Evolutionary conservation across 2,797 vertebrate species (phyloP).

Genomic region (Chelidonichthys spinosus): DNA sequence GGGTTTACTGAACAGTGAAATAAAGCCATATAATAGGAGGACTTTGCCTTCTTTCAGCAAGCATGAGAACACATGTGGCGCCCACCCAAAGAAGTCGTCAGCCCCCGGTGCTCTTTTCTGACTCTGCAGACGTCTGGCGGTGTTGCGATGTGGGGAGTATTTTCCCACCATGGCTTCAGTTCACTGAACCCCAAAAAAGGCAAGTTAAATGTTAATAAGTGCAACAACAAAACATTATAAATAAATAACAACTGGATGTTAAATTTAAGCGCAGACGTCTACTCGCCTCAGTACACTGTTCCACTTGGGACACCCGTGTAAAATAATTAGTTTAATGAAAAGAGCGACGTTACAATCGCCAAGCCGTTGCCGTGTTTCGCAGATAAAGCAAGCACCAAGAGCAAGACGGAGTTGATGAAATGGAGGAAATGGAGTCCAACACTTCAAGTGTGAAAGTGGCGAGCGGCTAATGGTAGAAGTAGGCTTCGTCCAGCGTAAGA

Average conservation of each 20-base stretch:
- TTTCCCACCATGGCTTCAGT: constrained; percentile 28
- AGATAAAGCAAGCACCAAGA: background rate
- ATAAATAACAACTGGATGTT: background rate
- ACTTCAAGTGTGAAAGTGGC: constrained; percentile 46
- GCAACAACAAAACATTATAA: background rate
- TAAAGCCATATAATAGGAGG: constrained; percentile 39
- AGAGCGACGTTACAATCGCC: constrained; percentile 6
- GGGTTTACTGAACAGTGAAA: constrained; percentile 57
- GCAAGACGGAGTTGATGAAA: constrained; percentile 30
- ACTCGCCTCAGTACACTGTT: background rate
- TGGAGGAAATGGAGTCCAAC: constrained; percentile 50
- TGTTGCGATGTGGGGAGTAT: constrained; percentile 21
- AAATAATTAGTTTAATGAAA: constrained; percentile 14
- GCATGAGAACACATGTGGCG: constrained; percentile 37
- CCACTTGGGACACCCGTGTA: constrained; percentile 2
- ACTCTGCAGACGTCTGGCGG: constrained; percentile 28
- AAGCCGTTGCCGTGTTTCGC: background rate
- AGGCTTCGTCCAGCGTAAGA: constrained; percentile 39
- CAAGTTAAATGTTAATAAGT: constrained; percentile 47
- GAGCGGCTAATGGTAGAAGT: constrained; percentile 44
- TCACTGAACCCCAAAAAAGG: constrained; percentile 20
- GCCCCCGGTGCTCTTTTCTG: constrained; percentile 28
- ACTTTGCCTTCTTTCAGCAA: constrained; percentile 41
- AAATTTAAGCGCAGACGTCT: constrained; percentile 2
- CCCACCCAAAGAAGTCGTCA: constrained; percentile 22